Percentiles rank a stretch among this genome's conserved stretches.
Evolutionary conservation across 1,140 invertebrate genomes (phyloP).

Genomic region (Bombus confusus): DNA sequence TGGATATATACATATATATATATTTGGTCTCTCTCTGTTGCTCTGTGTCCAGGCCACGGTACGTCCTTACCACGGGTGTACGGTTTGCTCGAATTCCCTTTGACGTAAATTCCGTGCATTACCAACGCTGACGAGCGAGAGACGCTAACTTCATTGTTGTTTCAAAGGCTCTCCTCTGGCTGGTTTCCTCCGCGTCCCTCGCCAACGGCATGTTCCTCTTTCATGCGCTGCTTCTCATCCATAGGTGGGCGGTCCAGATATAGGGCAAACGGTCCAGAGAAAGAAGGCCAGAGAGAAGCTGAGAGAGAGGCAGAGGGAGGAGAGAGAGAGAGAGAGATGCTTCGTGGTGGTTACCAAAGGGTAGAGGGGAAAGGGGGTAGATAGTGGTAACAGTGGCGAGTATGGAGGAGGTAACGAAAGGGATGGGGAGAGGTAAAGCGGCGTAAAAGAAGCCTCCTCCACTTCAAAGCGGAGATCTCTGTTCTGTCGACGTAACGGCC

Average conservation of each 20-base stretch:
- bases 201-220: conserved; percentile 45
- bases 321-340: conserved; percentile 5
- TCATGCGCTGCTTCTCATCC: conserved; percentile 39
- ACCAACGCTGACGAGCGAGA: conserved; percentile 78
- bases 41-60: conserved; percentile 50
- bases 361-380: background rate
- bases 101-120: conserved; percentile 79
- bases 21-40: conserved; percentile 34
- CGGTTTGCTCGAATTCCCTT: conserved; percentile 76
- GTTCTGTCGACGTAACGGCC: conserved; percentile 28
- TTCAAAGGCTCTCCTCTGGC: conserved; percentile 75
- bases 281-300: background rate
- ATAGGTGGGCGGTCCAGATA: conserved; percentile 66
- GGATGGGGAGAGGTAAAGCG: conserved; percentile 50
- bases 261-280: conserved; percentile 54
- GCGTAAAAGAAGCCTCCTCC: conserved; percentile 68
- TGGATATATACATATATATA: background rate
- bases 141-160: conserved; percentile 81
- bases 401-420: background rate
- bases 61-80: conserved; percentile 41
- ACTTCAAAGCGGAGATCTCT: conserved; percentile 71
- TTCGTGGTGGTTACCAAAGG: conserved; percentile 30
- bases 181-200: conserved; percentile 36
- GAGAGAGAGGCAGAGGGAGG: background rate
- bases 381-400: conserved; percentile 2